Evolutionary conservation across 2,113 vertebrate species (phyloP), one percentile per base, ranked within the genome.

Genomic region (Hydropotes inermis): DNA sequence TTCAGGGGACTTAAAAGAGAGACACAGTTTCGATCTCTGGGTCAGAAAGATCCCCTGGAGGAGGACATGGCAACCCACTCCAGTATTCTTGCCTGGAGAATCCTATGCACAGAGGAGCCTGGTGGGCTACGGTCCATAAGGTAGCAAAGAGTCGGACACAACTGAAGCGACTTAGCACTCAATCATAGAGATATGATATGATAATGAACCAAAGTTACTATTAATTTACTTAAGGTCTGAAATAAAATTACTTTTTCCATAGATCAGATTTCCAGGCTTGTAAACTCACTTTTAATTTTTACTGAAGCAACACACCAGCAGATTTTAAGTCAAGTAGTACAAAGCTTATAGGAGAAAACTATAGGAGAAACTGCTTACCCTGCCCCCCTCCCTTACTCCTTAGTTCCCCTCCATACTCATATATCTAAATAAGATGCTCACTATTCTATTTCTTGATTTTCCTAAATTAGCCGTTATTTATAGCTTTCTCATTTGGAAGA

Each of bases 261-360:
- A 90, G 30, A 47, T 45, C 33, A 85, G 14, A 12, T 88, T 87
- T 93, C 79, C 28, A 36, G 36, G n/a, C n/a, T 95, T 94, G 60
- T 57, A 81, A 93, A 54, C 33, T 91, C n/a, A 88, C 28, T 70
- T 64, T 76, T 27, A 82, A 91, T 88, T 57, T 95, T 96, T 93
- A 81, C 6, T 54, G 25, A 96, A 90, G 27, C 27, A 88, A n/a
- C n/a, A 81, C 4, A 39, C 28, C 15, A 23, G 7, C 36, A 70
- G 27, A 82, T 50, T 74, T 28, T 4, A 52, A 93, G 7, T 45
- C 55, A 83, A 45, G 23, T n/a, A 47, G n/a, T 13, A 36, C 19
- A 25, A 83, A 6, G 30, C n/a, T 87, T 25, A 50, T 5, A 87
- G 33, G 21, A 30, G 92, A 94, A 94, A 74, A 28, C 83, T 25